Percentiles rank a stretch among this genome's conserved stretches.
Conservation (phyloP, 1,140 invertebrate genomes). For the Solenopsis fugax region DNA sequence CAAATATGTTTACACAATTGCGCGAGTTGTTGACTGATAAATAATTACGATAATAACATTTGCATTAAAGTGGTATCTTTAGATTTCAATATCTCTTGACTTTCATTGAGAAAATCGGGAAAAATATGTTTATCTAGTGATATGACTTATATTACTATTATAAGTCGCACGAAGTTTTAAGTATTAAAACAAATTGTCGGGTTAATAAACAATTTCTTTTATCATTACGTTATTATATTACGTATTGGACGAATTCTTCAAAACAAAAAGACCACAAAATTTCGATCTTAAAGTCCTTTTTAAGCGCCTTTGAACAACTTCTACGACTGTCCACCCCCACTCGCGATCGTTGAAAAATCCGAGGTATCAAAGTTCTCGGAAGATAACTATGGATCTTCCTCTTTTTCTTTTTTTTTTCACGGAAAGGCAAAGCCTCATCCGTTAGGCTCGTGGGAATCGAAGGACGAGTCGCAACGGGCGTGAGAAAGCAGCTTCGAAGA, state of each 20-base stretch:
- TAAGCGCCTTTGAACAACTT: not conserved
- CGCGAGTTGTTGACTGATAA: not conserved
- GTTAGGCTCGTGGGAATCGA: constrained; percentile 75
- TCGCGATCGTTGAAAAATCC: constrained; percentile 15
- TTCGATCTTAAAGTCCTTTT: not conserved
- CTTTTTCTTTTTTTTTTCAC: constrained; percentile 38
- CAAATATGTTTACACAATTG: not conserved
- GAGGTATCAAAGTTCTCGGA: constrained; percentile 57
- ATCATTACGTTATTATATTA: not conserved
- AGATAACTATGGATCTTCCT: constrained; percentile 50
- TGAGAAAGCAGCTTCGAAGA: constrained; percentile 82
- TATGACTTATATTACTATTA: not conserved
- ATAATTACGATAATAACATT: not conserved
- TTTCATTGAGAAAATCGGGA: not conserved
- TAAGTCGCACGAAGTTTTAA: not conserved
- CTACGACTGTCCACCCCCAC: not conserved
- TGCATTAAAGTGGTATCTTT: not conserved
- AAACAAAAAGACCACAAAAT: not conserved
- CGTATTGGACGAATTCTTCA: not conserved
- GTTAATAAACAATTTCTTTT: constrained; percentile 1
- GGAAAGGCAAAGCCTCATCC: constrained; percentile 61
- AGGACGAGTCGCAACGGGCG: constrained; percentile 69
- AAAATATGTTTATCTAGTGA: not conserved
- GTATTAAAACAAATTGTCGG: not conserved
- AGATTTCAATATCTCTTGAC: not conserved